Evolutionary conservation across 2,888 invertebrate species (phyloP), one percentile per base, ranked within the genome.

Genomic region (Stenchaetothrips biformis): DNA sequence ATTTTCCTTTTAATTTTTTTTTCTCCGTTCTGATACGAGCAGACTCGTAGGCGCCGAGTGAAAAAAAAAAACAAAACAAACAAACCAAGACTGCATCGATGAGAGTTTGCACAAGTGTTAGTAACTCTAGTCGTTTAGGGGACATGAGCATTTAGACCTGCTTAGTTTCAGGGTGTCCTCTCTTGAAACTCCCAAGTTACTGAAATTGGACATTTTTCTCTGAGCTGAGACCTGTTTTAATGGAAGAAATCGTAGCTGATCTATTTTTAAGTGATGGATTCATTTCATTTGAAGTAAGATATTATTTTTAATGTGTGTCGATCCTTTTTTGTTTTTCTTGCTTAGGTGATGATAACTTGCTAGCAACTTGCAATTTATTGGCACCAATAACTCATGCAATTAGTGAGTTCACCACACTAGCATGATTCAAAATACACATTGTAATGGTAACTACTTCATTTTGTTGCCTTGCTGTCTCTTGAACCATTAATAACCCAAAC

Each of bases 191-290:
- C 67, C 67, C 67, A 74, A 74, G 67, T 74, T 74, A 74, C 67
- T 74, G 67, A 74, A 74, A 21, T 74, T 74, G 67, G 67, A 74
- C 67, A 74, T 74, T 7, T 37, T 74, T 74, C 67, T 74, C 67
- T 74, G 67, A 74, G 67, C 67, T 74, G 67, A 74, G 25, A 74
- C 67, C 21, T 74, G 21, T 74, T 74, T 74, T 74, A 74, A 74
- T 74, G 67, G 25, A 74, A 74, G 67, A 74, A 74, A 74, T 74
- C 25, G 67, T 74, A 74, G 67, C 67, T 74, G 67, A 74, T 74
- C 67, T 74, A 74, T 74, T 74, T 74, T 74, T 74, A 74, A 74
- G 67, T 74, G 67, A 74, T 74, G 67, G 67, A 74, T 74, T 74
- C 67, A 74, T 74, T 74, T 74, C 67, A 74, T 67, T 67, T 67